phyloP scores from a whole-genome alignment of 2,888 invertebrate species.

The Lutraria lutraria region DNA sequence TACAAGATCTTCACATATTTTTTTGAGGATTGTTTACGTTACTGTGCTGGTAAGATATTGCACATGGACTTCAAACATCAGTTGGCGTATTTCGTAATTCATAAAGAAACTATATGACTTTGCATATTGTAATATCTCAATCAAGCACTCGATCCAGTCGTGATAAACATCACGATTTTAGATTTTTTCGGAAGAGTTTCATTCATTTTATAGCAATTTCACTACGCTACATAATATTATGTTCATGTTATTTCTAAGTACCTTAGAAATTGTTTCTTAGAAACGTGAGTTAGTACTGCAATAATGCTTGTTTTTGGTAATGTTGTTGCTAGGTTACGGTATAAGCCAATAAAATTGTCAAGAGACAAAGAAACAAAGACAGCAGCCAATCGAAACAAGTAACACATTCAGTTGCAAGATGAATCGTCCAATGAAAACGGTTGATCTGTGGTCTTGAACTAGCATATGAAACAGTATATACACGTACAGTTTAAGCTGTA shows the following conservation, averaged over 20 bases:
- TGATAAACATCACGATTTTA: background rate
- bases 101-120: background rate
- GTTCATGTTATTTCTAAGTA: background rate
- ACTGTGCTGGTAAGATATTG: background rate
- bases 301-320: background rate
- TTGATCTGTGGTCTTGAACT: background rate
- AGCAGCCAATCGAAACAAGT: background rate
- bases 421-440: background rate
- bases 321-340: background rate
- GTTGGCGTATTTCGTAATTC: no score
- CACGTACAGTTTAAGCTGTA: no score
- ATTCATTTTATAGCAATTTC: background rate
- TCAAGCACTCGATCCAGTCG: background rate
- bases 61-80: background rate
- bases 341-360: background rate
- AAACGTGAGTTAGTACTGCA: background rate
- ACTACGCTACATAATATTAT: background rate
- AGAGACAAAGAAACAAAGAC: background rate
- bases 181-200: background rate
- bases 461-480: background rate
- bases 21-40: background rate
- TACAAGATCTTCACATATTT: background rate
- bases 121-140: background rate
- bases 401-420: background rate
- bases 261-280: background rate